phyloP scores from a whole-genome alignment of 2,797 vertebrate species.

The Hydrocynus forskahlii region DNA sequence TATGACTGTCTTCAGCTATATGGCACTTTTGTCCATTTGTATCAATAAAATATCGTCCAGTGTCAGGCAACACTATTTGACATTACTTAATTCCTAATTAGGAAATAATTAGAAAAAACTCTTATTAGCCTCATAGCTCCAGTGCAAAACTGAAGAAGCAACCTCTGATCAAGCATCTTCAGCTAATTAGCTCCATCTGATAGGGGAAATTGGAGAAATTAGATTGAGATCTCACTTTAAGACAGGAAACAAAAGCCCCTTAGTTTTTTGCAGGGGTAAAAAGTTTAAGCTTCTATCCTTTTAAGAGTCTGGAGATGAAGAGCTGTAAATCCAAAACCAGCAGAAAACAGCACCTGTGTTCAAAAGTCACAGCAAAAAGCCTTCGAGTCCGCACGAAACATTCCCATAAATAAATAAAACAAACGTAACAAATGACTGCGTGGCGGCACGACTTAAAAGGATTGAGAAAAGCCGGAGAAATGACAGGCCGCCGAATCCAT shows the following conservation, averaged over 20 bases:
- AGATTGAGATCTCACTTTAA: not conserved
- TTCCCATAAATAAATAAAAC: conserved; percentile 59
- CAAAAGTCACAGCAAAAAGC: conserved; percentile 10
- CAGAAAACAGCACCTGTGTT: not conserved
- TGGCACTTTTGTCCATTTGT: too few species aligned
- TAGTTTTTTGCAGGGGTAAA: not conserved
- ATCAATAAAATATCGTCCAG: not conserved
- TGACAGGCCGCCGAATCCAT: conserved; percentile 74
- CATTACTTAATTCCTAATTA: not conserved
- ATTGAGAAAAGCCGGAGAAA: conserved; percentile 72
- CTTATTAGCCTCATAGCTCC: not conserved
- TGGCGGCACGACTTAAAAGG: conserved; percentile 60
- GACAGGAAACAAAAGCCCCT: not conserved
- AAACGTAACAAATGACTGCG: conserved; percentile 67
- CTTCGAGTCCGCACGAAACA: conserved; percentile 68
- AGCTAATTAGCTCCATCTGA: too few species aligned
- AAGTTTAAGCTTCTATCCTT: not conserved
- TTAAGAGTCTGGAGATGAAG: not conserved
- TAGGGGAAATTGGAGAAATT: not conserved
- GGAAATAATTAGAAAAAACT: too few species aligned
- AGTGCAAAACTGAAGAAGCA: too few species aligned
- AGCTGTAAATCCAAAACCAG: not conserved
- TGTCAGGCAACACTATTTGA: not conserved
- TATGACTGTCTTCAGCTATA: not conserved
- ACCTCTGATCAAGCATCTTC: not conserved